Evolutionary conservation across 2,797 vertebrate species (phyloP).

Genomic region (Ceyx erithaca): DNA sequence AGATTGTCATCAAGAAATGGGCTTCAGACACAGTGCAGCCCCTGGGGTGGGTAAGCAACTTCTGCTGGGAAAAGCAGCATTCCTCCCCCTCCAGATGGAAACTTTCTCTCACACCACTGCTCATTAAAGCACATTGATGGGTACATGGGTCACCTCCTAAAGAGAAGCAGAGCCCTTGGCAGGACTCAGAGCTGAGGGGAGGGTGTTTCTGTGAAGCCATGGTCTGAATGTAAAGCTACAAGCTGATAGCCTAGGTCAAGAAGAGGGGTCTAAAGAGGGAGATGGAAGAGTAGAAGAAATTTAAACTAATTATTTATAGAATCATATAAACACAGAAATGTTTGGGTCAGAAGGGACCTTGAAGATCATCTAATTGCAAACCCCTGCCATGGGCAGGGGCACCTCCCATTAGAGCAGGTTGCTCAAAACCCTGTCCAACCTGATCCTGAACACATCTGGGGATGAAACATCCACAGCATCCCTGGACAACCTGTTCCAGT

Average conservation of each 20-base stretch:
- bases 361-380: not conserved
- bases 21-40: not conserved
- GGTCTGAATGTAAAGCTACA: not conserved
- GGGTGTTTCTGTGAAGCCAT: not conserved
- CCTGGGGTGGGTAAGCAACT: not conserved
- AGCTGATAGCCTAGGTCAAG: not conserved
- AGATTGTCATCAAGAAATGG: not conserved
- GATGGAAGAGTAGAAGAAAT: not conserved
- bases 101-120: not conserved
- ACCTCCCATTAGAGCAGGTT: not conserved
- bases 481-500: not conserved
- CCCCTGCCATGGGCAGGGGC: not conserved
- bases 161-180: not conserved
- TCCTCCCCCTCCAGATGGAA: conserved; percentile 6
- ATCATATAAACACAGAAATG: not conserved
- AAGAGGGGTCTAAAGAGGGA: not conserved
- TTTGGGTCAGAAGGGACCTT: not conserved
- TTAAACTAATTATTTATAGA: not conserved
- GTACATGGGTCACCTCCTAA: not conserved
- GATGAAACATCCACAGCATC: not conserved
- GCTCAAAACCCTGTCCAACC: not conserved
- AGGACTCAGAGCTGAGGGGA: accelerated
- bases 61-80: conserved; percentile 35
- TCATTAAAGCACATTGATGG: not conserved
- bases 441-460: not conserved